Base-by-base conservation (phyloP, 2,888 invertebrate species). In the Proisotoma minuta region DNA sequence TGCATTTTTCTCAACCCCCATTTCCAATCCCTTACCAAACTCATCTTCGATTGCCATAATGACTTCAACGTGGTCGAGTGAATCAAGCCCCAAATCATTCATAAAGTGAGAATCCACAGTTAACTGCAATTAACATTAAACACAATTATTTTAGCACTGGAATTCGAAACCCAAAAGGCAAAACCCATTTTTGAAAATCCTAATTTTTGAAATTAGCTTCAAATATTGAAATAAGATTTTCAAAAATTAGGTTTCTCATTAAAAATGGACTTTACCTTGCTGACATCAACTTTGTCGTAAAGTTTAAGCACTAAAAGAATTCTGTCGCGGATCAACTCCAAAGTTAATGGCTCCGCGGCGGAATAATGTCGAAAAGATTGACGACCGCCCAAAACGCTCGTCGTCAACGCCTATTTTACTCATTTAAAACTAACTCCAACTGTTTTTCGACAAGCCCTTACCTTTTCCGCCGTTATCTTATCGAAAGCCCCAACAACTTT, bases 31-130 rank as follows among this genome's bases (percentile, higher is more conserved):
- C 79, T 75, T 78, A 84, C 84, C 93, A 81, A 99, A 99, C 81
- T 99, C 99, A 82, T 99, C 99, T 81, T 99, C 99, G 84, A 99
- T 93, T 1, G 96, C 96, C 96, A 99, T 98, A 70, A 99, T 95
- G 59, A 99, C 89, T 81, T 99, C 99, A 50, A 99, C 98, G 80
- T 98, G 98, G 81, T 99, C 99, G 74, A 99, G 81, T 0, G 98
- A 98, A 78, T 99, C 99, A 71, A 99, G 82, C 28, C 99, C 99
- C 74, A 98, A 83, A 79, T 99, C 99, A 76, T 91, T 94, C 75
- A 94, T 89, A 79, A 99, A 98, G 81, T 99, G 97, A 56, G 95
- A 91, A 10, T 97, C 89, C 74, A 92, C 78, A n/a, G 84, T 84
- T 43, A 99, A 80, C 97, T 99, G 81, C 84, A 83, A 71, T 74